Conservation (phyloP, 2,888 invertebrate species). For the Ormyrus pomaceus region DNA sequence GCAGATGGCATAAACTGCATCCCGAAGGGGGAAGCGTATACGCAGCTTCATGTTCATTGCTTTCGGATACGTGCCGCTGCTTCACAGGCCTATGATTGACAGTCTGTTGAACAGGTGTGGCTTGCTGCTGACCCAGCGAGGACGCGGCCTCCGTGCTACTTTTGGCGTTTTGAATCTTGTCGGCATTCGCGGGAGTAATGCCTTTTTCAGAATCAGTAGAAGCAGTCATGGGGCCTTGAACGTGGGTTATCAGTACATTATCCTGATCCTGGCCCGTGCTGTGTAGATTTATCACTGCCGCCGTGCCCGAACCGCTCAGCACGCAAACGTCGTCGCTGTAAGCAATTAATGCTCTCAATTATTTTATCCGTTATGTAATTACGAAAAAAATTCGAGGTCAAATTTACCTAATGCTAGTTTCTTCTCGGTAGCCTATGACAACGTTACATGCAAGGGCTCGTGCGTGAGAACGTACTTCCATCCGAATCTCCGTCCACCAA, state of each 20-base stretch:
- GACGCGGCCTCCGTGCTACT: neutral
- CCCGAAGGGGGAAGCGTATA: conserved; percentile 71
- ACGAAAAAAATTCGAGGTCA: too few relatives aligned
- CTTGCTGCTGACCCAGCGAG: neutral
- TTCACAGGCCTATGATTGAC: conserved; percentile 57
- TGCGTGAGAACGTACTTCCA: conserved; percentile 96
- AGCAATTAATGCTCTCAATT: neutral
- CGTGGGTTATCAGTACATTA: conserved; percentile 61
- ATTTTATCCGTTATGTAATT: neutral
- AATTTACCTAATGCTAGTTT: conserved; percentile 91
- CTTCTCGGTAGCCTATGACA: conserved; percentile 95
- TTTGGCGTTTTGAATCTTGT: neutral
- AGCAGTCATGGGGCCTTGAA: conserved; percentile 74
- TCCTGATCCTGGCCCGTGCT: conserved; percentile 74
- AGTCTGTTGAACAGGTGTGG: neutral
- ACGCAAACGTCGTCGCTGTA: conserved; percentile 95
- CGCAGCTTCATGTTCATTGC: conserved; percentile 73
- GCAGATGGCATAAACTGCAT: conserved; percentile 86
- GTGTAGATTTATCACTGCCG: conserved; percentile 86
- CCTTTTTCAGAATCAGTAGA: conserved; percentile 76
- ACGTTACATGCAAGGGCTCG: conserved; percentile 95
- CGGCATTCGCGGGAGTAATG: neutral
- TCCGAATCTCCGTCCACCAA: conserved; percentile 98
- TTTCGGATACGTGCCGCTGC: conserved; percentile 64
- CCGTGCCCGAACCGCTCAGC: conserved; percentile 94